phyloP scores from a whole-genome alignment of 1,140 invertebrate genomes.

The Euborellia annulipes region DNA sequence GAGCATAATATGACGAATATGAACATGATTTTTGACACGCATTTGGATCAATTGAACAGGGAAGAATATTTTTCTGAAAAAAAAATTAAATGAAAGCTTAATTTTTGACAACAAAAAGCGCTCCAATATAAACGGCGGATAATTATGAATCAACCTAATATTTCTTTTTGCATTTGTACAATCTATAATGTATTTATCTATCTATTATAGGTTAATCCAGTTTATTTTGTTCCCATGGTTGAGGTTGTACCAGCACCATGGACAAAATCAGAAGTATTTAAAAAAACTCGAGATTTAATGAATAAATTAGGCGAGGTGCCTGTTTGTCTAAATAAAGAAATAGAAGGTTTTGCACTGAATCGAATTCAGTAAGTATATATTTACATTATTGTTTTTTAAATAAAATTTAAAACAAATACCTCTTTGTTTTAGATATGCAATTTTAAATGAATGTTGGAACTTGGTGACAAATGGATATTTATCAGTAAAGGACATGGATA shows the following conservation, averaged over 20 bases:
- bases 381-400: slow-evolving; percentile 79
- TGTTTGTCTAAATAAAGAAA: slow-evolving; percentile 66
- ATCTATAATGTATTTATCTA: slow-evolving; percentile 1
- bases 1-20: too few species aligned
- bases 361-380: slow-evolving; percentile 63
- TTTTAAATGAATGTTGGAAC: slow-evolving; percentile 84
- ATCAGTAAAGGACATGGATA: slow-evolving; percentile 77
- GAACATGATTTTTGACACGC: too few species aligned
- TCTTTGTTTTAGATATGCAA: slow-evolving; percentile 58
- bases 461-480: slow-evolving; percentile 71
- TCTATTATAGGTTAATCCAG: slow-evolving; percentile 64
- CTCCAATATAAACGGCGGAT: not conserved
- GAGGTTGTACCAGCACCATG: slow-evolving; percentile 88
- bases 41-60: too few species aligned
- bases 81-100: too few species aligned
- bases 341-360: slow-evolving; percentile 85
- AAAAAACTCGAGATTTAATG: slow-evolving; percentile 59
- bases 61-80: too few species aligned
- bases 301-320: slow-evolving; percentile 79
- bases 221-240: slow-evolving; percentile 86
- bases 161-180: not conserved
- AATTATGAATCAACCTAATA: slow-evolving; percentile 4
- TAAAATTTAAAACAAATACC: slow-evolving; percentile 81
- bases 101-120: slow-evolving; percentile 3
- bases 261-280: slow-evolving; percentile 52